Evolutionary conservation across 1,140 invertebrate genomes (phyloP).

Genomic region (Leptoteleia sp.): DNA sequence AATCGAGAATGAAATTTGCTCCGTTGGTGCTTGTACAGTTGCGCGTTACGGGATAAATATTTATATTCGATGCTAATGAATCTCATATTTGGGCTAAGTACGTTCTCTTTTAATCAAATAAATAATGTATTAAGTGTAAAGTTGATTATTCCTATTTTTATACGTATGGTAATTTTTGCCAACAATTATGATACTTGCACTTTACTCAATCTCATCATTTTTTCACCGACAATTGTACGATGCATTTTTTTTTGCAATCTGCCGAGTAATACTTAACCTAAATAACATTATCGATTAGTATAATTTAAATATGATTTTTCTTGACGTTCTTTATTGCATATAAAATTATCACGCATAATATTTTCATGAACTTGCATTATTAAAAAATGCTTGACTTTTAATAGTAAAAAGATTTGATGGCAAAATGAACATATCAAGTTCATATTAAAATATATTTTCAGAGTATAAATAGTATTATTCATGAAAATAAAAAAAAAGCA

Average conservation of each 20-base stretch:
- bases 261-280: background rate
- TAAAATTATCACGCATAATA: too few relatives aligned
- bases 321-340: too few relatives aligned
- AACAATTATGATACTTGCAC: background rate
- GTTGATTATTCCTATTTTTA: conserved; percentile 29
- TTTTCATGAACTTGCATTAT: too few relatives aligned
- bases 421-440: too few relatives aligned
- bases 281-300: background rate
- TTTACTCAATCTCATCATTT: conserved; percentile 13
- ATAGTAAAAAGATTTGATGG: too few relatives aligned
- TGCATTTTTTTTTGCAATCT: background rate
- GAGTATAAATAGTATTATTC: too few relatives aligned
- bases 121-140: conserved; percentile 19
- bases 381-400: too few relatives aligned
- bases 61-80: conserved; percentile 33
- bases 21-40: conserved; percentile 9
- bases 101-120: conserved; percentile 19
- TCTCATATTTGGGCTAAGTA: conserved; percentile 20
- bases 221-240: too few relatives aligned
- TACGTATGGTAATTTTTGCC: conserved; percentile 1
- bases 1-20: conserved; percentile 4
- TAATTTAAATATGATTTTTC: background rate
- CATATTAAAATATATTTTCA: too few relatives aligned
- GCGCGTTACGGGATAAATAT: conserved; percentile 19
- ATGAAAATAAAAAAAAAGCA: too few relatives aligned